Conservation (phyloP, 2,113 vertebrate genomes). For the Nesogale talazaci region DNA sequence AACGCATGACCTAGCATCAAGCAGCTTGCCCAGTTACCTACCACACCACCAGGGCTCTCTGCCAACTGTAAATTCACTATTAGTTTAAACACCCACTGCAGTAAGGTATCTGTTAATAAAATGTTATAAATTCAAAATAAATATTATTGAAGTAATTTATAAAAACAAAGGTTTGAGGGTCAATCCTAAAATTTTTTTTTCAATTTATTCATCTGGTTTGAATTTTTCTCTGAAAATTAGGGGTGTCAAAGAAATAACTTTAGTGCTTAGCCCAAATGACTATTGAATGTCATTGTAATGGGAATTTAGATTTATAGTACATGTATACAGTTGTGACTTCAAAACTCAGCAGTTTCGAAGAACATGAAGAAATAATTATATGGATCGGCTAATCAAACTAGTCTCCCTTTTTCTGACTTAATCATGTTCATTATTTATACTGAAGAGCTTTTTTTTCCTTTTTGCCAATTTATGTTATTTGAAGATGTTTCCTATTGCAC, state of each 20-base stretch:
- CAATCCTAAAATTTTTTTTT: not conserved
- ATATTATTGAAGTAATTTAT: not conserved
- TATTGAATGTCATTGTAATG: not conserved
- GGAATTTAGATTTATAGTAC: not conserved
- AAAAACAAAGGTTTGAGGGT: not conserved
- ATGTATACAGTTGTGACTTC: not conserved
- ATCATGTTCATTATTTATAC: not conserved
- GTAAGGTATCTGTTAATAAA: not conserved
- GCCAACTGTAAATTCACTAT: not conserved
- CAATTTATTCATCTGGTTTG: not conserved
- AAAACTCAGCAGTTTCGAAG: not conserved
- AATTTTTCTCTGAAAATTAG: no score
- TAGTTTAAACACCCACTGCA: not conserved
- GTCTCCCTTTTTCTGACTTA: not conserved
- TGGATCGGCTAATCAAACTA: not conserved
- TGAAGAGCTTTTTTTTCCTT: not conserved
- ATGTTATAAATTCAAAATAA: not conserved
- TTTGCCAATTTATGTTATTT: not conserved
- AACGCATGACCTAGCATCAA: no score
- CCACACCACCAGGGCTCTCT: no score
- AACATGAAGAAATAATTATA: not conserved
- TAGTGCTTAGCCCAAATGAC: not conserved
- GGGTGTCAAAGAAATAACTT: not conserved
- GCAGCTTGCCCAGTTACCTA: no score
- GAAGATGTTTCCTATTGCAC: not conserved